Percentiles rank a stretch among this genome's conserved stretches.
phyloP scores from a whole-genome alignment of 2,888 invertebrate genomes.

The Rhagium mordax region DNA sequence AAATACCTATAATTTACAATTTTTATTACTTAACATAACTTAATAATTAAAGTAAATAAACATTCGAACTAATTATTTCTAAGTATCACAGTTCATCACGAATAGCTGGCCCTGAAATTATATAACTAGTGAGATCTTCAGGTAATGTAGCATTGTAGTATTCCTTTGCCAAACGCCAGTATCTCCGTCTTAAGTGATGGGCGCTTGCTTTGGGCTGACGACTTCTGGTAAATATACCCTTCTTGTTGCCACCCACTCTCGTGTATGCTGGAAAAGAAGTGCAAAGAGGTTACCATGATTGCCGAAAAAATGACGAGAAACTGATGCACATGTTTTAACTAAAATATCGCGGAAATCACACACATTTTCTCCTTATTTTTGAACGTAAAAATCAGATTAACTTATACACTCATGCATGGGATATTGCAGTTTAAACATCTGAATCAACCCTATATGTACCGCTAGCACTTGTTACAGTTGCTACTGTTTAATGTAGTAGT shows the following conservation, averaged over 20 bases:
- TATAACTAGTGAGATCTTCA: constrained; percentile 69
- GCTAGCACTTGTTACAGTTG: too few species aligned
- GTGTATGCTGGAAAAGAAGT: constrained; percentile 75
- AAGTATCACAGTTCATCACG: constrained; percentile 50
- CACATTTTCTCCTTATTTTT: too few species aligned
- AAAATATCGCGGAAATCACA: too few species aligned
- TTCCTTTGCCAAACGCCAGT: constrained; percentile 78
- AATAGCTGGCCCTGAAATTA: constrained; percentile 1
- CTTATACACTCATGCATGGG: too few species aligned
- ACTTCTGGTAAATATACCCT: constrained; percentile 90
- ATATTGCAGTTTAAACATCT: too few species aligned
- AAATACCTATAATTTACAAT: background rate
- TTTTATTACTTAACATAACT: constrained; percentile 3
- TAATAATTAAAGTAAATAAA: constrained; percentile 6
- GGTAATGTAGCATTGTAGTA: constrained; percentile 74
- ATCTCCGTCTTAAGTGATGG: constrained; percentile 84
- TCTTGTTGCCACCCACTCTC: constrained; percentile 90
- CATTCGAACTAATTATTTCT: background rate
- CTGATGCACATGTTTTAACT: too few species aligned
- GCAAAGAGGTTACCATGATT: too few species aligned
- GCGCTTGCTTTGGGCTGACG: constrained; percentile 94
- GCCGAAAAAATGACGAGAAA: too few species aligned
- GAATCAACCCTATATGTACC: too few species aligned
- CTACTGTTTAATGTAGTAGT: too few species aligned
- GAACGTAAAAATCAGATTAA: too few species aligned